Evolutionary conservation across 2,888 invertebrate genomes (phyloP).

Genomic region (Folsomia manolachei): DNA sequence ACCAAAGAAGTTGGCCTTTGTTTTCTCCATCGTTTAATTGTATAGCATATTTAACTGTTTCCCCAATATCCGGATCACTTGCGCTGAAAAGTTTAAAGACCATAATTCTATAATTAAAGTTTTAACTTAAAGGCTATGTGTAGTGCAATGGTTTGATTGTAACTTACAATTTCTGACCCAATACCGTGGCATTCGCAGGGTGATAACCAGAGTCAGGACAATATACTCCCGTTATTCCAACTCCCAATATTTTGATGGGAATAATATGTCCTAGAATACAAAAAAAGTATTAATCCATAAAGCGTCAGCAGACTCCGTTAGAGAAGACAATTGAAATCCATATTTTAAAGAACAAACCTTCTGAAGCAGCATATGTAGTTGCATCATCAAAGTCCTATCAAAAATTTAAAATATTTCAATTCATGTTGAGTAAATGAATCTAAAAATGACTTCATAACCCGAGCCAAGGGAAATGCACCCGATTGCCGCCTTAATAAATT

Average conservation of each 20-base stretch:
- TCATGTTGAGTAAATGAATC: no score
- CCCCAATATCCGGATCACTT: constrained; percentile 19
- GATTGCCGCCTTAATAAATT: no score
- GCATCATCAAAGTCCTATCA: neutral
- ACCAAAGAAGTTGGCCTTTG: constrained; percentile 26
- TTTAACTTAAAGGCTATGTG: no score
- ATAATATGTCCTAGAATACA: constrained; percentile 38
- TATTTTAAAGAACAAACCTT: neutral
- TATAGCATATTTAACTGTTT: constrained; percentile 38
- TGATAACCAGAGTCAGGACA: constrained; percentile 43
- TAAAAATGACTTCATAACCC: no score
- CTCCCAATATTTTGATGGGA: constrained; percentile 44
- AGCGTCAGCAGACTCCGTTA: no score
- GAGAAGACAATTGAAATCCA: neutral
- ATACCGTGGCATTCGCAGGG: constrained; percentile 34
- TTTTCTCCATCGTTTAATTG: constrained; percentile 28
- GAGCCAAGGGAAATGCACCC: no score
- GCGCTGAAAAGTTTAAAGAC: constrained; percentile 25
- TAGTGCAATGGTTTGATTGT: neutral
- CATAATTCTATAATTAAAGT: no score
- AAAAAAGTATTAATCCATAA: no score
- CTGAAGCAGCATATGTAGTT: neutral
- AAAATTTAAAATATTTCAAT: no score
- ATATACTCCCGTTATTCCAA: constrained; percentile 40
- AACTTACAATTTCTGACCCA: constrained; percentile 49